phyloP scores from a whole-genome alignment of 2,888 invertebrate genomes.

The Chrysomela aeneicollis region DNA sequence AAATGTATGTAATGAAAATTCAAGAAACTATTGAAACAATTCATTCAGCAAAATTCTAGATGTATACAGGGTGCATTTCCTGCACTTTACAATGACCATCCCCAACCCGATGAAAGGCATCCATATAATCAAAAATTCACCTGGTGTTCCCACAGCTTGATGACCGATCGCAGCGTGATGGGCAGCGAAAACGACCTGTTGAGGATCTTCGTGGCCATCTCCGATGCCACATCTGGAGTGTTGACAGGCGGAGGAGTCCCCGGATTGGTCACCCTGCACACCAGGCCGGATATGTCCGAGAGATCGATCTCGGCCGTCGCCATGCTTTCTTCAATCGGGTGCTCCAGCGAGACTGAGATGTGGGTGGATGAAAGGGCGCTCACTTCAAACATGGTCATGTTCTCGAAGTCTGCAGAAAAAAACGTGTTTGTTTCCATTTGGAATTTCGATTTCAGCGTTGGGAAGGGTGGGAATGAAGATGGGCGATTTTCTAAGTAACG shows the following conservation, averaged over 20 bases:
- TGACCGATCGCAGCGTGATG: conserved; percentile 80
- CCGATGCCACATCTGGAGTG: conserved; percentile 62
- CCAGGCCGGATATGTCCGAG: conserved; percentile 78
- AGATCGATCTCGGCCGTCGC: conserved; percentile 91
- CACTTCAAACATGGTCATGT: conserved; percentile 89
- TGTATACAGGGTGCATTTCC: no score
- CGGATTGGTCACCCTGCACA: conserved; percentile 78
- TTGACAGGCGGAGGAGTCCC: conserved; percentile 57
- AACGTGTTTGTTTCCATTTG: no score
- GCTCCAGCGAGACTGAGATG: conserved; percentile 89
- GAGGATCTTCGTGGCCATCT: conserved; percentile 73
- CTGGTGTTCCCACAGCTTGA: conserved; percentile 84
- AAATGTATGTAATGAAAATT: no score
- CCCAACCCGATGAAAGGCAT: neutral
- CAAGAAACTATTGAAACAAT: no score
- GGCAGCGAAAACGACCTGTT: conserved; percentile 73
- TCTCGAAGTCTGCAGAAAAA: conserved; percentile 74
- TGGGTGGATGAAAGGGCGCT: conserved; percentile 89
- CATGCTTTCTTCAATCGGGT: conserved; percentile 91
- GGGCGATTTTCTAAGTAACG: no score
- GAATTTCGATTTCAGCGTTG: no score
- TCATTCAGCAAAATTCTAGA: no score
- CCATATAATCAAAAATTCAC: neutral
- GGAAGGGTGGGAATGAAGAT: no score
- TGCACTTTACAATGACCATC: no score